These are phyloP conservation scores for Diplodus puntazzo DNA, from an alignment of 2,797 vertebrate genomes.

Conservation along the genomic window DNA sequence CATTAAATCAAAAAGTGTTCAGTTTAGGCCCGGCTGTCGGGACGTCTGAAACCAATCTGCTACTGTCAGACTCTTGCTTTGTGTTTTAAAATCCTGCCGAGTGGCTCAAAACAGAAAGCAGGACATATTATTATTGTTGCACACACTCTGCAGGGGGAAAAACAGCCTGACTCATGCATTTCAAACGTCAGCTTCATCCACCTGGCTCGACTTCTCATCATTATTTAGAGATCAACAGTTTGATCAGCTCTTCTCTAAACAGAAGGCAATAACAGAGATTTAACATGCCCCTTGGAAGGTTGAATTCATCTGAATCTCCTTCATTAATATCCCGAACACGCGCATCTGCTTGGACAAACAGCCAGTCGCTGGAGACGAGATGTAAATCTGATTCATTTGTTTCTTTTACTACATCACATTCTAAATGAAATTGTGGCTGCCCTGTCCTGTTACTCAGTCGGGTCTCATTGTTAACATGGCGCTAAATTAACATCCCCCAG, in stretches of 20 bases:
- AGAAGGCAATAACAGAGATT: conserved; percentile 18
- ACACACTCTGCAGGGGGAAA: not conserved
- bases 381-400: not conserved
- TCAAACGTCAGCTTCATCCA: not conserved
- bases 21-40: conserved; percentile 31
- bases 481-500: not conserved
- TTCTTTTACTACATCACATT: not conserved
- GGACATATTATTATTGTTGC: not conserved
- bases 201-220: not conserved
- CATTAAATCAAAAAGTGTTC: conserved; percentile 34
- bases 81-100: conserved; percentile 20
- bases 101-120: conserved; percentile 25
- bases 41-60: conserved; percentile 30
- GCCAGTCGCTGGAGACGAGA: not conserved
- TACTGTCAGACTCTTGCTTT: conserved; percentile 17
- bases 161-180: not conserved
- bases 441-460: not conserved
- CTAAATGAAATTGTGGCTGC: conserved; percentile 1
- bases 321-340: conserved; percentile 43
- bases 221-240: conserved; percentile 1
- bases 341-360: conserved; percentile 23
- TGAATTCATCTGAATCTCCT: conserved; percentile 35
- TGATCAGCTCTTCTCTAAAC: conserved; percentile 12
- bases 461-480: not conserved
- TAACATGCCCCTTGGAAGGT: conserved; percentile 22